Conservation (phyloP, 1,140 invertebrate species). For the Diabrotica undecimpunctata region DNA sequence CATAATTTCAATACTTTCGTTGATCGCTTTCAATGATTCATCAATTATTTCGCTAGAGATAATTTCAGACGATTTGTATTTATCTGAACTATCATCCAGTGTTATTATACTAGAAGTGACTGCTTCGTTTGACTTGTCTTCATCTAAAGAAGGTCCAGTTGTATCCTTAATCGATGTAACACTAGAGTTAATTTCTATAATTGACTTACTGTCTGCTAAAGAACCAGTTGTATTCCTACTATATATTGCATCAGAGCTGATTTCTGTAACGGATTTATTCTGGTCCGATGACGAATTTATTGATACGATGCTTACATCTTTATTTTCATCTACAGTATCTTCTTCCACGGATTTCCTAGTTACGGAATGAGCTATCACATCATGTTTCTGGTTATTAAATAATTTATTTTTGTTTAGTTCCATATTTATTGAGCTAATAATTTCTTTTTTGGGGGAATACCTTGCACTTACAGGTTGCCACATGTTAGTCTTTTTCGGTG, state of each 20-base stretch:
- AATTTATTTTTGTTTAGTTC: background rate
- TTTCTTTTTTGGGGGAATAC: background rate
- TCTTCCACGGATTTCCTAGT: background rate
- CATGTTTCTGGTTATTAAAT: background rate
- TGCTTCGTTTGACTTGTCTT: background rate
- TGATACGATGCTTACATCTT: constrained; percentile 8
- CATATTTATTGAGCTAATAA: background rate
- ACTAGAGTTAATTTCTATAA: background rate
- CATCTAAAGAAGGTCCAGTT: background rate
- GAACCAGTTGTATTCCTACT: background rate
- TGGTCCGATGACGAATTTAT: background rate
- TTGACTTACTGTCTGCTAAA: background rate
- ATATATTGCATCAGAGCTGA: background rate
- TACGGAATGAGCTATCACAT: background rate
- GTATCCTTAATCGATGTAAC: constrained; percentile 1
- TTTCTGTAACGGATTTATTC: background rate
- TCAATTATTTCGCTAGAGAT: background rate
- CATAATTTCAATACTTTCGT: background rate
- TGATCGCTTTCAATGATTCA: background rate
- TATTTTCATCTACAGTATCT: constrained; percentile 6
- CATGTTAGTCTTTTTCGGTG: background rate
- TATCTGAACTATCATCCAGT: too few species aligned
- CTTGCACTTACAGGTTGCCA: background rate
- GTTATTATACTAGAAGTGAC: background rate
- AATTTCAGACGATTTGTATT: too few species aligned